A percentile compares a stretch with the other conserved stretches of the same genome.
phyloP scores from a whole-genome alignment of 2,797 vertebrate species.

The Myioborus miniatus region DNA sequence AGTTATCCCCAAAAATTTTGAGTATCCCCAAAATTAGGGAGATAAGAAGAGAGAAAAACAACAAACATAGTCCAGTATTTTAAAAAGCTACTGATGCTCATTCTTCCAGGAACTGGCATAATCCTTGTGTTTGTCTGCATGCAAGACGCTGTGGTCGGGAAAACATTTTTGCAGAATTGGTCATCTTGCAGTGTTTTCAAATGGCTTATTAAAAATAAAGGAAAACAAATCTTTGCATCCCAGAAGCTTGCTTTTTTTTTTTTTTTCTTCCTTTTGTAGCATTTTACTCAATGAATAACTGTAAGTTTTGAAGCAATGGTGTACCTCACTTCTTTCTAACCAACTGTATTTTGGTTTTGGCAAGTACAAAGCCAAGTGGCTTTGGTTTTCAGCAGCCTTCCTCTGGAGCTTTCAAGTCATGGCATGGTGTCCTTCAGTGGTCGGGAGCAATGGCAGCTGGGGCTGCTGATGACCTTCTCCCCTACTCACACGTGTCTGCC shows the following conservation, averaged over 20 bases:
- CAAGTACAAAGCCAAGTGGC: background rate
- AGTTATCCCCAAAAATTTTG: background rate
- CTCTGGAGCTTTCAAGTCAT: background rate
- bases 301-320: slow-evolving; percentile 5
- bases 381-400: background rate
- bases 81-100: background rate
- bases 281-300: background rate
- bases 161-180: slow-evolving; percentile 68
- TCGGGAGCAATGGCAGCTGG: background rate
- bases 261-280: background rate
- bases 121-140: slow-evolving; percentile 66
- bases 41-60: background rate
- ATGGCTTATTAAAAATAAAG: slow-evolving; percentile 55
- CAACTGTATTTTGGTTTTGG: background rate
- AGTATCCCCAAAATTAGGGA: background rate
- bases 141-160: slow-evolving; percentile 68
- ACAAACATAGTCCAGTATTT: background rate
- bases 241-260: background rate
- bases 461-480: background rate
- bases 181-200: slow-evolving; percentile 67
- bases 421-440: background rate
- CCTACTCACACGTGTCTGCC: background rate
- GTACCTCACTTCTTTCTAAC: background rate
- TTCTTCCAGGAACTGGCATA: slow-evolving; percentile 72
- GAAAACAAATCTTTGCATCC: slow-evolving; percentile 27